Base-by-base conservation (phyloP, 2,113 vertebrate genomes). In the Amphilophus citrinellus region DNA sequence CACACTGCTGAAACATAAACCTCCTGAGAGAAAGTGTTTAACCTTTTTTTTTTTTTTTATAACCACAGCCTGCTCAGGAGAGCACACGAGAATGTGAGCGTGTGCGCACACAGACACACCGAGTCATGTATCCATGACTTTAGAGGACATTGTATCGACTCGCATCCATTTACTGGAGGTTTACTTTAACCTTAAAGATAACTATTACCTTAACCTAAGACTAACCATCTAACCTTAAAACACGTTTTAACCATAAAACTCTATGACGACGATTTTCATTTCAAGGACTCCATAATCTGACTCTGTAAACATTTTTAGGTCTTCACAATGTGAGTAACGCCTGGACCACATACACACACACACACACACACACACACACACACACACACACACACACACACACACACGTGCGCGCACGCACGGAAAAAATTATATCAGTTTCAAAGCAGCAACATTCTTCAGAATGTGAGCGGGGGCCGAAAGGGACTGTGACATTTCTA, bases 401-500 rank as follows among this genome's bases (percentile, higher is more conserved):
- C 37, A 61, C 7, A 61, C 0, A 20, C 5, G 18, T 47, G 56
- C 22, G 6, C 42, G 30, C 37, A 30, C 79, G 62, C 10, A 7
- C 5, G 17, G 39, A 84, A 65, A 85, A 82, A 88, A 89, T 82
- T 76, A 78, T 89, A 87, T 88, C 88, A 80, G 82, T 83, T 88
- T 85, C 65, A 82, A 84, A 89, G 68, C 9, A 15, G 44, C 58
- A 18, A 73, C 76, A 80, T 87, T 91, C 68, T 86, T 32, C 59
- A 66, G 82, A 89, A 89, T 61, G 81, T 61, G 62, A 92, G 83
- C 62, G 22, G 68, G 14, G 76, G 77, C 77, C 35, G 47, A 76
- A 61, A 56, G 63, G 88, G 61, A 93, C 88, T 78, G 90, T 93
- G 89, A 93, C 88, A 92, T 95, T 90, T 90, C 58, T 76, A 92